Conservation (phyloP, 2,113 vertebrate species). For the Takifugu bimaculatus region DNA sequence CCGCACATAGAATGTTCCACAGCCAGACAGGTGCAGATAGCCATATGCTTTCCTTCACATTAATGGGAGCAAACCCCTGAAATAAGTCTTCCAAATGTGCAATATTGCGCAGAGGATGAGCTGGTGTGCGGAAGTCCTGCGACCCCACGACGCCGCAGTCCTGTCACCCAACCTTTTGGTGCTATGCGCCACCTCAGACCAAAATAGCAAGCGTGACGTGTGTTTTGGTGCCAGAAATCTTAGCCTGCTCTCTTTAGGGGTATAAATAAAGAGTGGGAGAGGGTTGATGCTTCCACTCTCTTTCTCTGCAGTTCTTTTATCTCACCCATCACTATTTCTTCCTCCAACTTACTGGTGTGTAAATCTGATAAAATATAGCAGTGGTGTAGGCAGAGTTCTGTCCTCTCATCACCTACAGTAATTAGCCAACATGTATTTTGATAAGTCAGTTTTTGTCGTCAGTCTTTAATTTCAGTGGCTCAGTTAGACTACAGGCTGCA, state of each 20-base stretch:
- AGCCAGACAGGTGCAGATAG: too few species aligned
- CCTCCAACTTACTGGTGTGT: neutral
- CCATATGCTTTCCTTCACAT: neutral
- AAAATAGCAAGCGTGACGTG: slow-evolving; percentile 74
- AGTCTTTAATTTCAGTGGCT: too few species aligned
- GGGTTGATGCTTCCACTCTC: slow-evolving; percentile 22
- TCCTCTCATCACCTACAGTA: neutral
- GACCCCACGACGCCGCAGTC: slow-evolving; percentile 53
- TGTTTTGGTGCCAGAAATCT: slow-evolving; percentile 80
- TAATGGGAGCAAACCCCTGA: neutral
- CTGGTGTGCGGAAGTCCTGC: slow-evolving; percentile 44
- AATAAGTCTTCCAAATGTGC: slow-evolving; percentile 29
- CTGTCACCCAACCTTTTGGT: slow-evolving; percentile 60
- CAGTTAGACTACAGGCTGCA: neutral
- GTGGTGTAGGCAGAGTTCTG: neutral
- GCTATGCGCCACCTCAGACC: slow-evolving; percentile 70
- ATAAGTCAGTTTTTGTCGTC: too few species aligned
- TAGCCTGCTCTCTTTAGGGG: slow-evolving; percentile 63
- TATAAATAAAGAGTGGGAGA: slow-evolving; percentile 62
- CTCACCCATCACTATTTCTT: slow-evolving; percentile 16
- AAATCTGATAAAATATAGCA: neutral
- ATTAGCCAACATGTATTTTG: neutral
- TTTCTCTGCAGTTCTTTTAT: slow-evolving; percentile 36
- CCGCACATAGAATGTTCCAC: too few species aligned
- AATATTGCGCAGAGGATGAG: slow-evolving; percentile 41